These are phyloP conservation scores for Steinernema carpocapsae DNA, from an alignment of 2,888 invertebrate species.

Conservation along the genomic window DNA sequence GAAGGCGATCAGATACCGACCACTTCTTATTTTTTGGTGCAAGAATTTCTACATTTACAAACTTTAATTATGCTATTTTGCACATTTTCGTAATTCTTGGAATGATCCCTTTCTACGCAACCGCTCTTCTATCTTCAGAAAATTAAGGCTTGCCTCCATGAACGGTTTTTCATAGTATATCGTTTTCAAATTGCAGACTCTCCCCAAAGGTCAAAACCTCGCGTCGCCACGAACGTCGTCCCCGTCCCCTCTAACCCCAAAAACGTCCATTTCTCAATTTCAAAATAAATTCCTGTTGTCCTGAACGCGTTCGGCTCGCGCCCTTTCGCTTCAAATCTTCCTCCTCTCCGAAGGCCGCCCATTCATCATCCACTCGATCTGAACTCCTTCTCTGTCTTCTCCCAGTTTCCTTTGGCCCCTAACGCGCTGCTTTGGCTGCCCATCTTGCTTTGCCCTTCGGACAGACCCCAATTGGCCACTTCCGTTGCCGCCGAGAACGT, in stretches of 20 bases:
- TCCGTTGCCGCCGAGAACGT: not conserved
- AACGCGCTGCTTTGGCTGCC: too few species aligned
- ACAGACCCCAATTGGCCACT: not conserved
- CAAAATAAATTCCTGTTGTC: slow-evolving; percentile 28
- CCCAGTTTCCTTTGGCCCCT: not conserved
- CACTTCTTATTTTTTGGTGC: too few species aligned
- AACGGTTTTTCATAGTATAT: not conserved
- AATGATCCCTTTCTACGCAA: too few species aligned
- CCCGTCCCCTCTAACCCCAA: not conserved
- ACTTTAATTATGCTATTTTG: too few species aligned
- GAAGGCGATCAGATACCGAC: too few species aligned
- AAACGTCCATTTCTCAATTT: not conserved
- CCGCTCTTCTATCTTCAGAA: too few species aligned
- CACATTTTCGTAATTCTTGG: too few species aligned
- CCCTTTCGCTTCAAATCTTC: not conserved
- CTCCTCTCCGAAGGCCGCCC: not conserved
- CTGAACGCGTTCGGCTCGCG: not conserved
- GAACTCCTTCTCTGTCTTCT: not conserved
- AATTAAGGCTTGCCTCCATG: not conserved
- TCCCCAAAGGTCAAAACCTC: not conserved
- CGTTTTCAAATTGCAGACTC: not conserved
- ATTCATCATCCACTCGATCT: slow-evolving; percentile 22
- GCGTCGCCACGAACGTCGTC: not conserved
- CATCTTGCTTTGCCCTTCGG: too few species aligned
- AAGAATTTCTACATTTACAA: too few species aligned